Evolutionary conservation across 2,888 invertebrate genomes (phyloP), one percentile per base, ranked within the genome.

Genomic region (Ennomos quercinarius): DNA sequence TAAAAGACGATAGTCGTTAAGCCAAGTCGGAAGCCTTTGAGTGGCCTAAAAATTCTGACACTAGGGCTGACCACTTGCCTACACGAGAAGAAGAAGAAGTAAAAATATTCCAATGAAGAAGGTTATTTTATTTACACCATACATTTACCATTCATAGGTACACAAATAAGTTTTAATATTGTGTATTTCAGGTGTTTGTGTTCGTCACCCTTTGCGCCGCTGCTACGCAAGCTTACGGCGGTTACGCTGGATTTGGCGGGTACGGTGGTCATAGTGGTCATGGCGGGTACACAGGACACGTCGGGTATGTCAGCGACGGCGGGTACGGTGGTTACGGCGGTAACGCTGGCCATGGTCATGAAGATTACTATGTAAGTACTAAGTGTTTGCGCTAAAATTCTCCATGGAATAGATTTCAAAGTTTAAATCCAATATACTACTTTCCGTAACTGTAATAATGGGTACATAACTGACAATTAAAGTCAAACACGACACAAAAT

Each of bases 281-380:
- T 34, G 45, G 52, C 38, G 63, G 74, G 10, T 66, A 74, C 27
- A 61, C 63, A 6, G 74, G 72, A 8, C 68, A 73, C 27, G 61
- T 63, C 8, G 74, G 72, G 8, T 68, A 73, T 10, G 68, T 66
- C 6, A 72, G 69, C n/a, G 56, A 82, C 71, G 72, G 53, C 12
- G 64, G 71, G 36, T 67, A 67, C 6, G 45, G 48, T 62, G 35
- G 70, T n/a, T 64, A 74, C 40, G 68, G 45, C n/a, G 67, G 49
- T 10, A 73, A 80, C 56, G 66, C 67, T 48, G 79, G 73, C 10
- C 72, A 78, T 43, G 71, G 76, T 10, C 87, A 88, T 63, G 84
- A 78, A 3, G 91, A 89, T 62, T 89, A 92, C 69, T 84, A 90
- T 70, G 93, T 92, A 72, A 83, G 83, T 79, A 42, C 13, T 4